Conservation (phyloP, 2,113 vertebrate genomes). For the Rhinolophus sinicus region DNA sequence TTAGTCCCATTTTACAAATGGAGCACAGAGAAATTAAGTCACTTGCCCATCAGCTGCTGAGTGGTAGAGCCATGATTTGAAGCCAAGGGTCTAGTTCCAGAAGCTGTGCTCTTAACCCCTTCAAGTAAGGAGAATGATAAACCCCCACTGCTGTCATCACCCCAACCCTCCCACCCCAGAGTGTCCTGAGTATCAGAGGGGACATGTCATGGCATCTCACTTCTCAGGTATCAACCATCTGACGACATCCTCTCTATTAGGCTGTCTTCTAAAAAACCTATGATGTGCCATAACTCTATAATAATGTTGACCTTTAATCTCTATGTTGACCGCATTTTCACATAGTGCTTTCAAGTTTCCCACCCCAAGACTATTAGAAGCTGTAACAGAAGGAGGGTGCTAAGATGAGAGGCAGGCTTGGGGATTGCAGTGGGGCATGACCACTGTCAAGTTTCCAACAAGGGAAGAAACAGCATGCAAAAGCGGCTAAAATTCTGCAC, state of each 20-base stretch:
- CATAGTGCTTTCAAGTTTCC: background rate
- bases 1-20: background rate
- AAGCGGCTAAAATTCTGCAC: background rate
- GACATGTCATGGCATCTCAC: background rate
- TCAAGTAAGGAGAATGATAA: background rate
- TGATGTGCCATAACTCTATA: background rate
- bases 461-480: background rate
- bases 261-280: background rate
- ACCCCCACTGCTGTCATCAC: background rate
- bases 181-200: background rate
- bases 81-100: background rate
- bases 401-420: background rate
- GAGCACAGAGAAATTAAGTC: background rate
- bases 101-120: background rate
- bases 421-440: background rate
- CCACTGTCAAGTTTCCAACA: background rate
- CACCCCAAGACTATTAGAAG: background rate
- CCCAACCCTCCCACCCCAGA: background rate
- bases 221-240: background rate
- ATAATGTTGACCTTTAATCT: background rate
- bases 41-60: background rate
- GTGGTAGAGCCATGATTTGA: background rate
- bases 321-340: background rate
- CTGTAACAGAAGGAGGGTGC: background rate
- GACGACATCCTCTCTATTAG: background rate